Evolutionary conservation across 1,140 invertebrate species (phyloP).

Genomic region (Helicorthomorpha holstii): DNA sequence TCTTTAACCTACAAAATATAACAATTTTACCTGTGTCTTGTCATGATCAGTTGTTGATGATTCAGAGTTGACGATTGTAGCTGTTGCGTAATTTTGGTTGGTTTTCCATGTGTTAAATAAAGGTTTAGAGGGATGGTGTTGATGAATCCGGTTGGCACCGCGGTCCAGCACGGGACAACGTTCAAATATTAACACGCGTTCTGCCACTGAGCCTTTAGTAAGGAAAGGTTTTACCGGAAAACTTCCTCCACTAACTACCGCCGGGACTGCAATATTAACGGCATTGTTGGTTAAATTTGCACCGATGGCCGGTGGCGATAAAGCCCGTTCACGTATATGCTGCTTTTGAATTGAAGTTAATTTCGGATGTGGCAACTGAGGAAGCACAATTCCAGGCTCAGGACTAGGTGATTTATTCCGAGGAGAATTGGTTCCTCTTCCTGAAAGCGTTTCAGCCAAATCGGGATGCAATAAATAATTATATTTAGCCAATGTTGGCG

Average conservation of each 20-base stretch:
- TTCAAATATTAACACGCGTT: slow-evolving; percentile 78
- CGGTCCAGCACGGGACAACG: slow-evolving; percentile 49
- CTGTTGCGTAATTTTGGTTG: no score
- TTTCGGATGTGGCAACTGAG: slow-evolving; percentile 40
- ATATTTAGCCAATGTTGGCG: background rate
- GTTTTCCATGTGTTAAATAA: background rate
- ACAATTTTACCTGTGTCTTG: no score
- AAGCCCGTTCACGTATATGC: slow-evolving; percentile 31
- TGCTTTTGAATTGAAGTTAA: slow-evolving; percentile 43
- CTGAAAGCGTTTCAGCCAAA: background rate
- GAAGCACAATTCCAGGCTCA: background rate
- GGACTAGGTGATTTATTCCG: background rate
- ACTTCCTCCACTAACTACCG: slow-evolving; percentile 1
- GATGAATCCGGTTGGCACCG: slow-evolving; percentile 3
- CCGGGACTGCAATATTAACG: background rate
- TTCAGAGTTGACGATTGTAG: no score
- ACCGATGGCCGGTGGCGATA: slow-evolving; percentile 7
- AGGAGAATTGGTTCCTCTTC: background rate
- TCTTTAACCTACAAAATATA: no score
- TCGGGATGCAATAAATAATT: background rate
- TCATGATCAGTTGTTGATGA: no score
- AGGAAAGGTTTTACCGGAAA: slow-evolving; percentile 67
- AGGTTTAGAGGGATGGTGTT: slow-evolving; percentile 7
- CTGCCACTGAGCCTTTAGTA: slow-evolving; percentile 74
- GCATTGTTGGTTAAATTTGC: no score